Conservation (phyloP, 2,113 vertebrate species). For the Nesogale talazaci region DNA sequence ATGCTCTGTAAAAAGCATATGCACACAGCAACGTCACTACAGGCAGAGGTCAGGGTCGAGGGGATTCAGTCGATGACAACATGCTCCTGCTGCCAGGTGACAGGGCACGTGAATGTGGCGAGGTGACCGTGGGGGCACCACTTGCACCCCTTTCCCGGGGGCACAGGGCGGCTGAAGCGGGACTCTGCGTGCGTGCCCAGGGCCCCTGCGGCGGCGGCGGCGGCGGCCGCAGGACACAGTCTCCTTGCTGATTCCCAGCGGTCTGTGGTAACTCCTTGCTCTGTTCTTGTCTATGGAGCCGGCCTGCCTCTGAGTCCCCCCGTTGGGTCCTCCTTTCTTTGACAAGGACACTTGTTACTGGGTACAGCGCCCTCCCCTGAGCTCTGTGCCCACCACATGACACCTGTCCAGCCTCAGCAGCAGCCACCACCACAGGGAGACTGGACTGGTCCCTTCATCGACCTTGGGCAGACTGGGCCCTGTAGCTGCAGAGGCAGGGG, state of each 20-base stretch:
- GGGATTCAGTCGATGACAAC: too few relatives aligned
- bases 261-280: neutral
- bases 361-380: too few relatives aligned
- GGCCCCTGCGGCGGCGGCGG: too few relatives aligned
- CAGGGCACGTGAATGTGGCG: too few relatives aligned
- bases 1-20: neutral
- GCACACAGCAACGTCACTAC: neutral
- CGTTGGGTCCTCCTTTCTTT: too few relatives aligned
- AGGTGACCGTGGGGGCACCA: too few relatives aligned
- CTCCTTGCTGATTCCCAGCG: neutral
- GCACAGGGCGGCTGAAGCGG: too few relatives aligned
- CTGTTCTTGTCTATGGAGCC: neutral
- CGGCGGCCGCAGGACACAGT: too few relatives aligned
- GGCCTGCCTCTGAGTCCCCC: too few relatives aligned
- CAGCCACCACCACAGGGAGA: neutral
- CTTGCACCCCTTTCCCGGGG: too few relatives aligned
- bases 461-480: neutral
- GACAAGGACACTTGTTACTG: neutral
- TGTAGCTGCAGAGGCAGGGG: neutral
- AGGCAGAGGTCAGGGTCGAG: rapidly evolving
- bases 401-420: neutral
- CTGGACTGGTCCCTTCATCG: neutral
- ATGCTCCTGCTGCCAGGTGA: too few relatives aligned
- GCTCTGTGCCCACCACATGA: neutral
- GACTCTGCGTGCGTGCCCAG: too few relatives aligned